Conservation (phyloP, 2,888 invertebrate genomes). For the Xanthostigma xanthostigma region DNA sequence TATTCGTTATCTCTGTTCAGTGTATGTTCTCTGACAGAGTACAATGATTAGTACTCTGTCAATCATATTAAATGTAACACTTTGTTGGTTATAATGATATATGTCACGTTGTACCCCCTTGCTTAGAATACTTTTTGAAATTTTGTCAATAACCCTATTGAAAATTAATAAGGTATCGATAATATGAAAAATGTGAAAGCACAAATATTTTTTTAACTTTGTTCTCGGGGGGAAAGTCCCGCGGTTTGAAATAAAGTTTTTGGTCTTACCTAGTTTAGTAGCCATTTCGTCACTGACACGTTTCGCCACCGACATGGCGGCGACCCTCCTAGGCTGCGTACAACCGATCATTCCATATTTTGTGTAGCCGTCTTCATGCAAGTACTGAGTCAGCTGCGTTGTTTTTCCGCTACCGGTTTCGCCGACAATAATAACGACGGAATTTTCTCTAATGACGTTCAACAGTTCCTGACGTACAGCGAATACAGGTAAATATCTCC, state of each 20-base stretch:
- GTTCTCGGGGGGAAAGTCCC: neutral
- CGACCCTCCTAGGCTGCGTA: constrained; percentile 93
- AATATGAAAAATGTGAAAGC: too few species aligned
- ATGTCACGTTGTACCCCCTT: too few species aligned
- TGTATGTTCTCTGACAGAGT: too few species aligned
- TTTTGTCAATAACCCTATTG: too few species aligned
- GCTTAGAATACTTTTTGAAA: too few species aligned
- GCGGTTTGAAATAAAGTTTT: neutral
- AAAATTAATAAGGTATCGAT: too few species aligned
- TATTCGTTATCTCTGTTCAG: too few species aligned
- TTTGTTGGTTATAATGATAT: too few species aligned
- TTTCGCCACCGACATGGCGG: constrained; percentile 99
- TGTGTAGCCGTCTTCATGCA: constrained; percentile 94
- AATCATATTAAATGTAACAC: too few species aligned
- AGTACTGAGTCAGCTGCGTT: constrained; percentile 92
- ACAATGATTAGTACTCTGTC: too few species aligned
- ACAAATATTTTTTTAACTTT: neutral
- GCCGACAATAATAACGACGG: constrained; percentile 85
- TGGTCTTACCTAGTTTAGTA: constrained; percentile 52
- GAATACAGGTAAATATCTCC: constrained; percentile 87
- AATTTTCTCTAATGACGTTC: constrained; percentile 85
- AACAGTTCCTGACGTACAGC: constrained; percentile 86
- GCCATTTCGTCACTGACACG: constrained; percentile 97
- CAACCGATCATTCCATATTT: constrained; percentile 90
- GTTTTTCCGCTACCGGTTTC: constrained; percentile 97